Evolutionary conservation across 2,113 vertebrate species (phyloP), one percentile per base, ranked within the genome.

Genomic region (Bubo blakistoni): DNA sequence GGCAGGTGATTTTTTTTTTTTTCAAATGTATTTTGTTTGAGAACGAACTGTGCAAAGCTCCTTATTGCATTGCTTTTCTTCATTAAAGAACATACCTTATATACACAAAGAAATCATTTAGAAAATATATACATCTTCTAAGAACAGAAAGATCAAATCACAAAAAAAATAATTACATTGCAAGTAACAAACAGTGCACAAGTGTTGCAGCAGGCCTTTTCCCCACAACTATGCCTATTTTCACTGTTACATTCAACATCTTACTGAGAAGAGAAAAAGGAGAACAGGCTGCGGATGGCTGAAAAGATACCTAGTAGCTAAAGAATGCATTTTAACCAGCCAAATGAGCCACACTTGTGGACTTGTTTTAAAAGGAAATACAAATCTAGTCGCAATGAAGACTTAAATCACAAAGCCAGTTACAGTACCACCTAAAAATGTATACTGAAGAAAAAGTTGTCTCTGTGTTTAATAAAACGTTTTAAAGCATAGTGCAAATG

Each of bases 111-210:
- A 96, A 97, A 93, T 95, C 81, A 91, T 86, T 97, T 96, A 97
- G 95, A 98, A 98, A 98, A 98, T 96, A 97, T 93, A 90, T 93
- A 98, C 96, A 97, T 92, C 96, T 90, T 82, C 65, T 80, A 70
- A 81, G 81, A 95, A 95, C 90, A 89, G 78, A 92, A 92, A 71
- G 73, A 91, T 90, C 84, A 55, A 40, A 62, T 78, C 89, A 58
- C 29, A 82, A 95, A 91, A 24, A 59, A 95, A 92, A 58, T 73
- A 81, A 44, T 87, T 67, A 63, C 81, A 77, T 51, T 78, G 89
- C 20, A 49, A 90, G 84, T 93, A 94, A 84, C 40, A 90, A 80
- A 94, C 82, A 87, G 65, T 91, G 96, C 92, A 74, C 70, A 27
- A 82, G 91, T 96, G 82, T 72, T 63, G 91, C 87, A 83, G 96